Base-by-base conservation (phyloP, 2,888 invertebrate genomes). In the Parelbella ahira region DNA sequence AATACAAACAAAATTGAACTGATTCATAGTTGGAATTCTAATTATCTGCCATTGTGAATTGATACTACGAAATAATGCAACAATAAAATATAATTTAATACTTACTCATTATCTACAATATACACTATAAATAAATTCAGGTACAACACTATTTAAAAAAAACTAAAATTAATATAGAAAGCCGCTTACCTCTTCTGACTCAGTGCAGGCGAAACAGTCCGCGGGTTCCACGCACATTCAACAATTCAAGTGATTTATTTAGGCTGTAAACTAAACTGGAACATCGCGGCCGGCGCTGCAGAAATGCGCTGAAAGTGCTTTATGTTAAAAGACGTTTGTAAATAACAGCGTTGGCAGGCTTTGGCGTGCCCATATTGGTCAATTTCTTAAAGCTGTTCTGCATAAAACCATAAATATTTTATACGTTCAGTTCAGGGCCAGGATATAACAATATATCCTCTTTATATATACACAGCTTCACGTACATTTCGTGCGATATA, bases 171-270 rank as follows among this genome's bases (percentile, higher is more conserved):
- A n/a, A n/a, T n/a, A n/a, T n/a, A n/a, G n/a, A n/a, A n/a, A n/a
- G n/a, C n/a, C 41, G 33, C 41, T 27, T 5, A 2, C 1, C 20
- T 13, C 13, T 10, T 10, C 7, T n/a, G 10, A 33, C 33, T 7
- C 15, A 19, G 8, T 7, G 2, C 29, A 13, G 1, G 13, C 15
- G 5, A 9, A 21, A 51, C 49, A 47, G 53, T 48, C 52, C 56
- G 52, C 58, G 53, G 72, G 67, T 75, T 84, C 78, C 83, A 83
- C 83, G 81, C 82, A 82, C 83, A 83, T 81, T 78, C 80, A 80
- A 80, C 83, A 79, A 80, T 83, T 71, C 75, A 66, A 68, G 73
- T 83, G 83, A 84, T 83, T 82, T 84, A 83, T 72, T 56, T 61
- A 53, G 57, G 71, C 75, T 58, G 73, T 78, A 78, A 79, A 81